Percentiles rank a stretch among this genome's conserved stretches.
Conservation (phyloP, 2,113 vertebrate species). For the Rhinoptilus africanus region DNA sequence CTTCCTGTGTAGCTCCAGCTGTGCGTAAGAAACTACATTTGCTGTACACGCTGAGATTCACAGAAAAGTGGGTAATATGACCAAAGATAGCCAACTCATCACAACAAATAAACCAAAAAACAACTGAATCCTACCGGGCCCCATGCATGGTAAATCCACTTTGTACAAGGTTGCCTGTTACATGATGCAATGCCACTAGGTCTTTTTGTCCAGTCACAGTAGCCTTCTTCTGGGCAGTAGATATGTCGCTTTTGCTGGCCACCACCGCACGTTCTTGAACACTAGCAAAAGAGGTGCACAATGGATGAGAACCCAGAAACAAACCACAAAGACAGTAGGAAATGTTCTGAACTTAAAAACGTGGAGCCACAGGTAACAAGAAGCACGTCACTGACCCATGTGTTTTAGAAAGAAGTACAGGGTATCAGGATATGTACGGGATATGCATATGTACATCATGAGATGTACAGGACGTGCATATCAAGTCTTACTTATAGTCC, state of each 20-base stretch:
- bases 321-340: neutral
- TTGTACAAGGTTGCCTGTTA: slow-evolving; percentile 55
- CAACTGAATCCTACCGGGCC: slow-evolving; percentile 26
- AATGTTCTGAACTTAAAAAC: neutral
- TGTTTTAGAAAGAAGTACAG: neutral
- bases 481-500: neutral
- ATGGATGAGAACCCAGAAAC: neutral
- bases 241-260: slow-evolving; percentile 40
- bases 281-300: slow-evolving; percentile 30
- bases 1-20: neutral
- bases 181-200: slow-evolving; percentile 16
- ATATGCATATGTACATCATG: too few relatives aligned
- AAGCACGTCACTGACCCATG: neutral
- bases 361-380: neutral
- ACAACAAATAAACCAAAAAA: neutral
- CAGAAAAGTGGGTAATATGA: neutral
- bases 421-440: too few relatives aligned
- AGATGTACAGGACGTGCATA: too few relatives aligned
- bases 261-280: slow-evolving; percentile 66
- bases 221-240: slow-evolving; percentile 34
- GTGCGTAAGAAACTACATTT: neutral
- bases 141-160: slow-evolving; percentile 69
- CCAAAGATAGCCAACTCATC: neutral
- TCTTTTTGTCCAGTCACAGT: slow-evolving; percentile 59
- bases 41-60: neutral